These are phyloP conservation scores for Psilopogon haemacephalus DNA, from an alignment of 2,113 vertebrate genomes.

Conservation along the genomic window DNA sequence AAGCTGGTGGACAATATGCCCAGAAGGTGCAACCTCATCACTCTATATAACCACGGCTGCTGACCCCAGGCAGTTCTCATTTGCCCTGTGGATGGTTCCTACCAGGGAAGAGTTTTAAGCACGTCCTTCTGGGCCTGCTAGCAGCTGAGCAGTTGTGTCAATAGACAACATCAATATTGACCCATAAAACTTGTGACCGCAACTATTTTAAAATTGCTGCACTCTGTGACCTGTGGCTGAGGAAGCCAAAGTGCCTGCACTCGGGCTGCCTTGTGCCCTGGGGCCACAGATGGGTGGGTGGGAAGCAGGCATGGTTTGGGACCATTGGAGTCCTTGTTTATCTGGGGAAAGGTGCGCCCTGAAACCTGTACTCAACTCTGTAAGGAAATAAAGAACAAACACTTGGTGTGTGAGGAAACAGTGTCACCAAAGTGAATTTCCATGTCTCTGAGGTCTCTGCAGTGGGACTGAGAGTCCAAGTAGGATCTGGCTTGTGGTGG, in stretches of 20 bases:
- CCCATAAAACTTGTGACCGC: conserved; percentile 41
- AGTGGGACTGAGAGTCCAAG: neutral
- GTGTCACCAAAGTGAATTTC: neutral
- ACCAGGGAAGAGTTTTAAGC: neutral
- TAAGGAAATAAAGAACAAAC: neutral
- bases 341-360: neutral
- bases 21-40: neutral
- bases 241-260: conserved; percentile 26
- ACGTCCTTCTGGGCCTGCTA: conserved; percentile 19
- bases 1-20: neutral
- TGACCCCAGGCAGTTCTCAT: neutral
- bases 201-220: conserved; percentile 50
- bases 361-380: neutral
- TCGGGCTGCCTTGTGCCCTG: conserved; percentile 21
- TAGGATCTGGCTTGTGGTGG: neutral
- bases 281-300: neutral
- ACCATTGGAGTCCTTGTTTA: neutral
- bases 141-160: conserved; percentile 38
- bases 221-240: conserved; percentile 40
- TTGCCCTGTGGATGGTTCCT: neutral
- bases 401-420: neutral
- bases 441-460: neutral
- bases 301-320: neutral
- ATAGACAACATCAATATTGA: conserved; percentile 53
- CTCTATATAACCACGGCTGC: rapidly evolving